These are phyloP conservation scores for Palaemon carinicauda DNA, from an alignment of 1,140 invertebrate species.

Conservation along the genomic window DNA sequence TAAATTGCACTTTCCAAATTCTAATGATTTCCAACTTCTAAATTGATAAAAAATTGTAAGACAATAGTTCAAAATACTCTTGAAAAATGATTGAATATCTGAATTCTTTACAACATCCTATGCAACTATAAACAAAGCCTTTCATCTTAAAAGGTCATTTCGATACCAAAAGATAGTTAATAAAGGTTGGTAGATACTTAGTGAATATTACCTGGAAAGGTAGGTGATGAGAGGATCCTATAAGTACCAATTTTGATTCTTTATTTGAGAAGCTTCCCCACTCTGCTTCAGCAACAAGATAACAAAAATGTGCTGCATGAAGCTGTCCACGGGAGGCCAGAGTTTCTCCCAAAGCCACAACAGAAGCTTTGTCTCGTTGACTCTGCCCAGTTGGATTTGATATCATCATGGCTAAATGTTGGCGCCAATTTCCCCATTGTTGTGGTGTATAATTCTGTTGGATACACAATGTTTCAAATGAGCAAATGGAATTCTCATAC, in stretches of 20 bases:
- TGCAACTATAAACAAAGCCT: not conserved
- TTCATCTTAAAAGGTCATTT: not conserved
- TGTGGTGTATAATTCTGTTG: constrained; percentile 77
- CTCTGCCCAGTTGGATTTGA: constrained; percentile 83
- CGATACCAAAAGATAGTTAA: not conserved
- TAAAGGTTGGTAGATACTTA: not conserved
- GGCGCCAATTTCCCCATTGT: constrained; percentile 94
- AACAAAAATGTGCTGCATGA: constrained; percentile 92
- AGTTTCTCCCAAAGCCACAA: constrained; percentile 78
- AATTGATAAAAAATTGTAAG: no score
- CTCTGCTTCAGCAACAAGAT: constrained; percentile 84
- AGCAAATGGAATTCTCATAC: no score
- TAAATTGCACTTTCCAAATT: no score
- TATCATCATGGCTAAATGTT: constrained; percentile 93
- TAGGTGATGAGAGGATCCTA: constrained; percentile 74
- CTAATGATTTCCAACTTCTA: no score
- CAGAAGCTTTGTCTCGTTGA: constrained; percentile 83
- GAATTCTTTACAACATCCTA: no score
- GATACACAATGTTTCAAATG: no score
- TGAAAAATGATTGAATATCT: no score
- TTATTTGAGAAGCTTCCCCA: constrained; percentile 73
- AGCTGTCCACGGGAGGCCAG: constrained; percentile 71
- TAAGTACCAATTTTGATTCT: constrained; percentile 77
- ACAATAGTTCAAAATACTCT: no score
- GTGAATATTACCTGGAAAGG: constrained; percentile 45